Base-by-base conservation (phyloP, 2,113 vertebrate species). In the Pseudorhombus dupliciocellatus region DNA sequence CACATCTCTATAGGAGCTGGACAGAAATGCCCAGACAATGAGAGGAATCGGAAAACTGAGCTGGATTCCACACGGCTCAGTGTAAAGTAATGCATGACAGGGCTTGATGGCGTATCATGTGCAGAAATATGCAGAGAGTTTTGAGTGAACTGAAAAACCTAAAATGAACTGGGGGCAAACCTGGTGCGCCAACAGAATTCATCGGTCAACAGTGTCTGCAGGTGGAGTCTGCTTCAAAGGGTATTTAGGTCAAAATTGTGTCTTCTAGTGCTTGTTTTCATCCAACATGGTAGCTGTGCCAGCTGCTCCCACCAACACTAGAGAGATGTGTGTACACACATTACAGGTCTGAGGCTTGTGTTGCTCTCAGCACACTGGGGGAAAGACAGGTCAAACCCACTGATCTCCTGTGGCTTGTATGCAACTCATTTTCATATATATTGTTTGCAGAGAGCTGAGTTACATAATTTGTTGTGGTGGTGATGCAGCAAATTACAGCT, bases 351-450 rank as follows among this genome's bases (percentile, higher is more conserved):
- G 2, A 28, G 7, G 20, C 14, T 51, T 62, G 31, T 42, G 30
- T 18, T 53, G 3, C n/a, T 7, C 6, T 6, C 30, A 44, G 4
- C 14, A 1, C 24, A 8, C 8, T 4, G 53, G 2, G 18, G 6
- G 56, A 18, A 8, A 65, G 21, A 44, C 31, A 30, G 21, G 20
- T 6, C 40, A 22, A 64, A 26, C 21, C 18, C 11, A n/a, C 12
- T 50, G 22, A 37, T 34, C 28, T 21, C 11, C 53, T 30, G 20
- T 11, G 64, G 50, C 14, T 52, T 15, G 58, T 73, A 26, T 54
- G 54, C 8, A 74, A 66, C 50, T 15, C 51, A 12, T 55, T 72
- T 40, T 65, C 51, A 55, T 69, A 46, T 26, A 44, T 20, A n/a
- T 59, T 64, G 30, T 63, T 50, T 56, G 15, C 11, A 37, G 25